These are phyloP conservation scores for Pelodiscus sinensis DNA, from an alignment of 2,113 vertebrate species.

Conservation along the genomic window DNA sequence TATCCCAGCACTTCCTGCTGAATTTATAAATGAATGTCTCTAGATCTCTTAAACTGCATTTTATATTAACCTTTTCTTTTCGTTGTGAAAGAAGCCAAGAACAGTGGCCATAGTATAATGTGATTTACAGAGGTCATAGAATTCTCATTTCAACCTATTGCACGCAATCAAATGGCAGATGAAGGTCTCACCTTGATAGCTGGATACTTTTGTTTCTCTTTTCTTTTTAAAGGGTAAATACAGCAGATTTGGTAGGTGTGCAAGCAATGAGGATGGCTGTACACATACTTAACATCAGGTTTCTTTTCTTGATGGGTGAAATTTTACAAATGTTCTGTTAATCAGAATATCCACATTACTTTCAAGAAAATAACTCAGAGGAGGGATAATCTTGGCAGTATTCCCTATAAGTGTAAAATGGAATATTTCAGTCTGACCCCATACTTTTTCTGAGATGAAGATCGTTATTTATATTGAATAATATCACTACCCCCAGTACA, in stretches of 20 bases:
- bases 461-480: neutral
- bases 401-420: neutral
- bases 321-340: neutral
- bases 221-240: neutral
- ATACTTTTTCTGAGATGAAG: neutral
- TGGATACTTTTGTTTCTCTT: neutral
- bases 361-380: neutral
- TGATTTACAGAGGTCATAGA: rapidly evolving
- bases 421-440: neutral
- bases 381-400: neutral
- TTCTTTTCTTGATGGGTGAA: neutral
- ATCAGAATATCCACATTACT: neutral
- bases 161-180: neutral
- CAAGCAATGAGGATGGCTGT: neutral
- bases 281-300: rapidly evolving
- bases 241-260: neutral
- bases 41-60: neutral
- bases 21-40: neutral
- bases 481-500: neutral
- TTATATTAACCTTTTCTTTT: neutral
- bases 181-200: neutral
- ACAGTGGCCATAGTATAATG: neutral
- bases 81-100: neutral
- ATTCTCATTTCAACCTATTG: neutral
- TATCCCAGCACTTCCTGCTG: neutral